Evolutionary conservation across 2,797 vertebrate genomes (phyloP).

Genomic region (Falco columbarius): DNA sequence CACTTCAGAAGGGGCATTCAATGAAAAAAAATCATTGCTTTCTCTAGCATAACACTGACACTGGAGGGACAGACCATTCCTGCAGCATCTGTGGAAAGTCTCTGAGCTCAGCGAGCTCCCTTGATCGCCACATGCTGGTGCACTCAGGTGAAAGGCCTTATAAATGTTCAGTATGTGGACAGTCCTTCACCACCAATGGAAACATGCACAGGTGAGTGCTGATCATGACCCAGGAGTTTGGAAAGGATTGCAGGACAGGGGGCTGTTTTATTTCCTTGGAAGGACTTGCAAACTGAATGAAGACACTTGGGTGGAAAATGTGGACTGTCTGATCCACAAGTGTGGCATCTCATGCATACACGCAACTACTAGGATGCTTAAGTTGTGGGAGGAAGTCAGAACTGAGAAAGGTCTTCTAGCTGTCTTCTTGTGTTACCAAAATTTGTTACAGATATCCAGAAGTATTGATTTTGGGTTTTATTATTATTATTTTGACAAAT

Average conservation of each 20-base stretch:
- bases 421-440: background rate
- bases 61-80: constrained; percentile 90
- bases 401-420: background rate
- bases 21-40: constrained; percentile 61
- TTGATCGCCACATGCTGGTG: constrained; percentile 98
- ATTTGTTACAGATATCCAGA: background rate
- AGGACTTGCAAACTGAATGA: background rate
- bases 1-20: constrained; percentile 7
- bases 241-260: background rate
- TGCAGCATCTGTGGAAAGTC: constrained; percentile 98
- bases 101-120: constrained; percentile 95
- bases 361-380: background rate
- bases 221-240: background rate
- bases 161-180: constrained; percentile 89
- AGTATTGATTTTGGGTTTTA: background rate
- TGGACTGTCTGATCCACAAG: background rate
- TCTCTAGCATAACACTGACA: constrained; percentile 92
- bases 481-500: background rate
- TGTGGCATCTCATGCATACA: background rate
- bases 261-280: background rate
- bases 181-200: constrained; percentile 97
- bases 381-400: background rate
- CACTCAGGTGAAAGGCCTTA: constrained; percentile 97
- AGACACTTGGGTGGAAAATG: background rate
- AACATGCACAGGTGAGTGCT: constrained; percentile 96